phyloP scores from a whole-genome alignment of 2,888 invertebrate species.

The Ophion costatus region DNA sequence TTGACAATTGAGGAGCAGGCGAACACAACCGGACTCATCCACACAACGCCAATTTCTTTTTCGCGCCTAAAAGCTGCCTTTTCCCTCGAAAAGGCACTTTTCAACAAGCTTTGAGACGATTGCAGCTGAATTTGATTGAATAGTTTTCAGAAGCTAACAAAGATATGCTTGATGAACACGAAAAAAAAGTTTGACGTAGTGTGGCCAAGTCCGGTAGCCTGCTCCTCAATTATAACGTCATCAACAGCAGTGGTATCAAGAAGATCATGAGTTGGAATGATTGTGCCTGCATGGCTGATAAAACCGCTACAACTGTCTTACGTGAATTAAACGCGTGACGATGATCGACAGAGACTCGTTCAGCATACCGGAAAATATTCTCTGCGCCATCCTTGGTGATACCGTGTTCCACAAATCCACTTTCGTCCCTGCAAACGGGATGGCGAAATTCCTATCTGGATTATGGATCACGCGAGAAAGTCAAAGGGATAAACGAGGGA shows the following conservation, averaged over 20 bases:
- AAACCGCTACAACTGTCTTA: slow-evolving; percentile 76
- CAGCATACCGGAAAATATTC: slow-evolving; percentile 93
- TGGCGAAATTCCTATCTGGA: neutral
- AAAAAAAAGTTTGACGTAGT: no score
- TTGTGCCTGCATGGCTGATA: neutral
- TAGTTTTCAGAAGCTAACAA: no score
- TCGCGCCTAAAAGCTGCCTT: no score
- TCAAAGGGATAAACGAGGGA: neutral
- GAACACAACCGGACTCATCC: no score
- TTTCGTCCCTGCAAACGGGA: slow-evolving; percentile 87
- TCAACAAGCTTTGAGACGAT: no score
- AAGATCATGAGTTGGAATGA: neutral
- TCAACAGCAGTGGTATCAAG: neutral
- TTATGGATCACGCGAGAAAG: neutral
- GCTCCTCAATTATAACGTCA: slow-evolving; percentile 9
- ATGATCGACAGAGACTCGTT: slow-evolving; percentile 93
- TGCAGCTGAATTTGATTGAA: no score
- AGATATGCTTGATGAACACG: no score
- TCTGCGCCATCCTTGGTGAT: slow-evolving; percentile 94
- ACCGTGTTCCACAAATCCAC: slow-evolving; percentile 94
- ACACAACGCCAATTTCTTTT: no score
- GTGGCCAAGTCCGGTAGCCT: no score
- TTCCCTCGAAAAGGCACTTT: no score
- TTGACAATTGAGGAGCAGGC: neutral
- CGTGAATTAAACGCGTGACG: slow-evolving; percentile 92